Conservation (phyloP, 2,888 invertebrate genomes). For the Yponomeuta plumbellus region DNA sequence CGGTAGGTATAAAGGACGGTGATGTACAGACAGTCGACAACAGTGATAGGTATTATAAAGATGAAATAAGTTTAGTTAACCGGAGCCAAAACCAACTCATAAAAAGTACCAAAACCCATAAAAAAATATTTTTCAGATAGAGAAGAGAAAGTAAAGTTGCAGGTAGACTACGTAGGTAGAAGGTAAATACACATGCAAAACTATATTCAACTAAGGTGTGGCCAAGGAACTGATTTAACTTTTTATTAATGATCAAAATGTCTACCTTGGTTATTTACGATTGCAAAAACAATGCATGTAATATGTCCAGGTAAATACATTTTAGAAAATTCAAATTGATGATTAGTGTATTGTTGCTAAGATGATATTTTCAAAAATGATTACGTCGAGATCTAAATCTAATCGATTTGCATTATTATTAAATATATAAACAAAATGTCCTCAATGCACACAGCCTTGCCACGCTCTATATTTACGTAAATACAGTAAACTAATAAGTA, state of each 20-base stretch:
- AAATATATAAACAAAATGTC: constrained; percentile 50
- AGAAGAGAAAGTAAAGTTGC: constrained; percentile 44
- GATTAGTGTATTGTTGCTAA: constrained; percentile 66
- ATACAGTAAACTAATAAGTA: constrained; percentile 70
- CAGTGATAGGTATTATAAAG: background rate
- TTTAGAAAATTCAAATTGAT: constrained; percentile 54
- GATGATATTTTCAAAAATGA: constrained; percentile 63
- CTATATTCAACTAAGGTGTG: constrained; percentile 72
- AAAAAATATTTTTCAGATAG: constrained; percentile 19
- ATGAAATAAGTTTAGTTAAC: background rate
- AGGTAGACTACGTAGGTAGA: constrained; percentile 33
- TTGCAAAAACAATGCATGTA: constrained; percentile 52
- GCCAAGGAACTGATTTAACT: constrained; percentile 73
- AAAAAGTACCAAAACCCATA: background rate
- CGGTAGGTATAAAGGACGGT: constrained; percentile 36
- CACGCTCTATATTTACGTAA: constrained; percentile 78
- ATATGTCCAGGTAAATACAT: constrained; percentile 51
- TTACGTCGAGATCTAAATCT: constrained; percentile 66
- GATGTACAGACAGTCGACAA: constrained; percentile 51
- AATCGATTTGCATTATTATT: constrained; percentile 64
- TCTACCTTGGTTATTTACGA: constrained; percentile 56
- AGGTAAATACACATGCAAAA: constrained; percentile 50
- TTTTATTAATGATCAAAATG: constrained; percentile 36
- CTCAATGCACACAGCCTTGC: constrained; percentile 84
- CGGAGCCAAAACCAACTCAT: constrained; percentile 6